Evolutionary conservation across 2,113 vertebrate genomes (phyloP).

Genomic region (Pipa parva): DNA sequence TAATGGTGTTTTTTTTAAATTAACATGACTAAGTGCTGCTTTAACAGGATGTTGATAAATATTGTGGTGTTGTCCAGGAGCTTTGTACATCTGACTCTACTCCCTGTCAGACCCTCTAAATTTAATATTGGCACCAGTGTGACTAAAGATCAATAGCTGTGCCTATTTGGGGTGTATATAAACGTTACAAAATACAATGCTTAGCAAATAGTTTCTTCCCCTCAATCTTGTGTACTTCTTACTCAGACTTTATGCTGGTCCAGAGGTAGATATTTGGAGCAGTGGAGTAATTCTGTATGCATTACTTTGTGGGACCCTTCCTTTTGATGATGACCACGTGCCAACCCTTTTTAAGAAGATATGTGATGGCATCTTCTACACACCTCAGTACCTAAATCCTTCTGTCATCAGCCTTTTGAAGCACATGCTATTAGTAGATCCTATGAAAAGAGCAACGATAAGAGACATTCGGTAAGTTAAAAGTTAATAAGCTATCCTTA

Average conservation of each 20-base stretch:
- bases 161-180: too few relatives aligned
- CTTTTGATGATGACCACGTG: conserved; percentile 97
- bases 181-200: conserved; percentile 5
- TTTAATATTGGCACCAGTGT: too few relatives aligned
- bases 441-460: conserved; percentile 96
- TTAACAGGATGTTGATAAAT: too few relatives aligned
- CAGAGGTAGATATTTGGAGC: conserved; percentile 98
- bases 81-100: too few relatives aligned
- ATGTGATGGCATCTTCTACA: conserved; percentile 97
- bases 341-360: conserved; percentile 99
- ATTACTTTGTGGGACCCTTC: conserved; percentile 89
- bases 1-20: too few relatives aligned
- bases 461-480: conserved; percentile 92
- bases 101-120: too few relatives aligned
- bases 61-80: too few relatives aligned
- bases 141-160: too few relatives aligned
- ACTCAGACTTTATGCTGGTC: conserved; percentile 89
- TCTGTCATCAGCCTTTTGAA: conserved; percentile 87
- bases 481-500: too few relatives aligned
- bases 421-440: conserved; percentile 96
- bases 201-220: conserved; percentile 14
- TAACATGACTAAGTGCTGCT: too few relatives aligned
- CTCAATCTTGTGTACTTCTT: conserved; percentile 6
- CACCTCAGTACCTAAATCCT: conserved; percentile 90
- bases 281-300: conserved; percentile 97